Evolutionary conservation across 2,797 vertebrate genomes (phyloP).

Genomic region (Antrozous pallidus): DNA sequence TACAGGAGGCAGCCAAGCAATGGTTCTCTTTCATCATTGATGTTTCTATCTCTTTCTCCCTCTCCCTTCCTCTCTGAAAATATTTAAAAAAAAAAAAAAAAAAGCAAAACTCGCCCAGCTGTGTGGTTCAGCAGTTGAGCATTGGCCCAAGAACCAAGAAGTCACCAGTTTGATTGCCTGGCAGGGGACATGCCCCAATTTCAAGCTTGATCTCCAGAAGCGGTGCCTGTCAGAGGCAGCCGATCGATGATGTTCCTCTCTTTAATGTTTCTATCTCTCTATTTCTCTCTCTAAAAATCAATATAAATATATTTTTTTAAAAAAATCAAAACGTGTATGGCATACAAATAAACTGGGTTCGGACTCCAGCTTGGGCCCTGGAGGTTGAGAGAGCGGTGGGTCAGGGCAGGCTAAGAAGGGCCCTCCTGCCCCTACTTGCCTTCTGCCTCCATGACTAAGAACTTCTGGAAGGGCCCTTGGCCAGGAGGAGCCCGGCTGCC

Average conservation of each 20-base stretch:
- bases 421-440: background rate
- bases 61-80: too few relatives aligned
- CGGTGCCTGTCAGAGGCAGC: too few relatives aligned
- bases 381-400: background rate
- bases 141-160: too few relatives aligned
- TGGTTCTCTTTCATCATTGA: background rate
- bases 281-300: background rate
- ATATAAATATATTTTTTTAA: background rate
- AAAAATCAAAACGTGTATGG: background rate
- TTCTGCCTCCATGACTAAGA: background rate
- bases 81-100: too few relatives aligned
- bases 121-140: too few relatives aligned
- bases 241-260: too few relatives aligned
- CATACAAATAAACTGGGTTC: background rate
- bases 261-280: background rate
- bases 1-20: background rate
- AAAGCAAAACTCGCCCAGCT: too few relatives aligned
- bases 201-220: too few relatives aligned
- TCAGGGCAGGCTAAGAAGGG: background rate
- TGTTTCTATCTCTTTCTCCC: background rate
- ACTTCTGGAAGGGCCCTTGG: background rate
- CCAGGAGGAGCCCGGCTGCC: background rate
- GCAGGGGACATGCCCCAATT: too few relatives aligned
- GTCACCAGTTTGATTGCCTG: too few relatives aligned
- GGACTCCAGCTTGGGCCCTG: background rate